phyloP scores from a whole-genome alignment of 2,113 vertebrate species.

The Rhinichthys klamathensis region DNA sequence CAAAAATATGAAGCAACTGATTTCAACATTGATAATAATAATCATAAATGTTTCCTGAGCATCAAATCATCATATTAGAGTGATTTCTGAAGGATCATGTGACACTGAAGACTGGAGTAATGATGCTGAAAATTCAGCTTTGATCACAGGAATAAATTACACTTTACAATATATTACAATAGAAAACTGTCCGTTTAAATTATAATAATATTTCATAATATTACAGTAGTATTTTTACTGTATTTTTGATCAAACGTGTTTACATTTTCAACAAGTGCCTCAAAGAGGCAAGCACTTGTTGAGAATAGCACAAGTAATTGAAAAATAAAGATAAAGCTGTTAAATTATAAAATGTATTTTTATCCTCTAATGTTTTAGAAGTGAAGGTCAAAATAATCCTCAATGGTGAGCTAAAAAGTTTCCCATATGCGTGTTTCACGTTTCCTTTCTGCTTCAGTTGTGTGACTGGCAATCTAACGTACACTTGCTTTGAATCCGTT shows the following conservation, averaged over 20 bases:
- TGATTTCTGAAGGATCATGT: too few species aligned
- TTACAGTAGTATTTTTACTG: too few species aligned
- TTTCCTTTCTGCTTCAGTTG: background rate
- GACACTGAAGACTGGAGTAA: too few species aligned
- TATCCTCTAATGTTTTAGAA: background rate
- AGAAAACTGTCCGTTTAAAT: too few species aligned
- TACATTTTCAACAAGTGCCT: background rate
- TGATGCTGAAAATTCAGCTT: too few species aligned
- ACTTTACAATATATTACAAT: too few species aligned
- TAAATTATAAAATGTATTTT: background rate
- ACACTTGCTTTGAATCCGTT: background rate
- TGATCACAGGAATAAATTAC: too few species aligned
- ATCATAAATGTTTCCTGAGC: too few species aligned
- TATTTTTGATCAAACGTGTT: background rate
- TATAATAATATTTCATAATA: too few species aligned
- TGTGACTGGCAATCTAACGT: background rate
- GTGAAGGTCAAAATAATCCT: background rate
- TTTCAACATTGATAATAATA: too few species aligned
- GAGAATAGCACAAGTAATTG: background rate
- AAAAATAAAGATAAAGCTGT: background rate
- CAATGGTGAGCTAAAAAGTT: background rate
- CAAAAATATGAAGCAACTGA: too few species aligned
- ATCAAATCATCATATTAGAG: too few species aligned
- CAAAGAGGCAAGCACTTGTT: background rate
- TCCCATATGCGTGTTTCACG: background rate